Evolutionary conservation across 2,888 invertebrate genomes (phyloP), one percentile per base, ranked within the genome.

Genomic region (Cephonodes hylas): DNA sequence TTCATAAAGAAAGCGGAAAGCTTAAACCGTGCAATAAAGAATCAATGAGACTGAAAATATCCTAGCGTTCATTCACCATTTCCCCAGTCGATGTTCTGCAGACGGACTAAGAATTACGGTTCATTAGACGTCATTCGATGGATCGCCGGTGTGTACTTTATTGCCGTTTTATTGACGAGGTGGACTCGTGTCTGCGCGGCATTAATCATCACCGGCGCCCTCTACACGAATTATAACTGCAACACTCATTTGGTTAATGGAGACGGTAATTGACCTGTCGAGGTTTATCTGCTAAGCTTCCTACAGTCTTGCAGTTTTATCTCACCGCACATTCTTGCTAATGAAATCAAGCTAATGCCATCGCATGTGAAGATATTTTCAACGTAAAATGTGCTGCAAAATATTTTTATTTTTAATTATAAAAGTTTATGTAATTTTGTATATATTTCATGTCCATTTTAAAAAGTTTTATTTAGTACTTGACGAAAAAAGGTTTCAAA

Each of bases 161-260:
- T 67, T 71, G 71, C 74, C 65, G 70, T 74, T 79, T 79, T 78
- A 78, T 78, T 74, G 63, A 63, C 61, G 62, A 65, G 66, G 68
- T 67, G 66, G 69, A 66, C 79, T 75, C 77, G 76, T 77, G 77
- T 72, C 68, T 67, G 66, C 68, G 27, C 63, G 66, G 72, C 68
- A 61, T 71, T 73, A 71, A 72, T 75, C 74, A 75, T 73, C 64
- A 66, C 65, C 68, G 74, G 73, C 76, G 74, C 71, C 73, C 59
- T 66, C 58, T 67, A 59, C 63, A 59, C 38, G 25, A 48, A 42
- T 48, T 59, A 42, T 42, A 53, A 60, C 42, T 44, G 53, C 62
- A 44, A 23, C 31, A 18, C 15, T 38, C 23, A 58, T 34, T 58
- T 53, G 15, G 48, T 53, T 53, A 27, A 53, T 53, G 48, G 48